These are phyloP conservation scores for Saimiri boliviensis DNA, from an alignment of 2,113 vertebrate genomes.

Conservation along the genomic window DNA sequence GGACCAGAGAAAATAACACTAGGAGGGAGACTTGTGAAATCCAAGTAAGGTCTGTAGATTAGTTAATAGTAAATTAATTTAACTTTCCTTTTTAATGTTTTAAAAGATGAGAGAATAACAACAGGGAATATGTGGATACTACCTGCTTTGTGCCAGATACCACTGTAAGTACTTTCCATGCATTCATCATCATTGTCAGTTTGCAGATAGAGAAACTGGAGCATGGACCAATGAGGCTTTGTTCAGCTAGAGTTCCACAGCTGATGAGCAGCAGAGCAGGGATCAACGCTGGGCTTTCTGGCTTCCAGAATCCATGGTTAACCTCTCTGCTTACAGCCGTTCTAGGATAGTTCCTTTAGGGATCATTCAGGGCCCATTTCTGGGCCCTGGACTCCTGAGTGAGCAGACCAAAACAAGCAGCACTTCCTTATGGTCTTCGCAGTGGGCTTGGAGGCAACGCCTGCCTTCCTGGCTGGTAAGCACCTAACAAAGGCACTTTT, in stretches of 20 bases:
- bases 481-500: constrained; percentile 36
- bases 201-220: background rate
- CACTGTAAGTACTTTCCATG: background rate
- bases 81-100: background rate
- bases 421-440: background rate
- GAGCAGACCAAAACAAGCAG: background rate
- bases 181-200: background rate
- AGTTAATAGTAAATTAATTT: background rate
- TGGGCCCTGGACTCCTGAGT: background rate
- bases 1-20: background rate
- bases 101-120: background rate
- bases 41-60: background rate
- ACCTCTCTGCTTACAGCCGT: background rate
- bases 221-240: background rate
- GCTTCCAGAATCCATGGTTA: background rate
- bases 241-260: background rate
- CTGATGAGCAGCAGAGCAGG: background rate
- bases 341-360: background rate
- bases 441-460: background rate
- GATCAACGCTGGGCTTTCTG: background rate
- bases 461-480: constrained; percentile 30
- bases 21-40: background rate
- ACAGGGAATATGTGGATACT: background rate
- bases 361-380: background rate
- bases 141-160: background rate